Evolutionary conservation across 1,140 invertebrate species (phyloP), one percentile per base, ranked within the genome.

Genomic region (Lucilia sericata): DNA sequence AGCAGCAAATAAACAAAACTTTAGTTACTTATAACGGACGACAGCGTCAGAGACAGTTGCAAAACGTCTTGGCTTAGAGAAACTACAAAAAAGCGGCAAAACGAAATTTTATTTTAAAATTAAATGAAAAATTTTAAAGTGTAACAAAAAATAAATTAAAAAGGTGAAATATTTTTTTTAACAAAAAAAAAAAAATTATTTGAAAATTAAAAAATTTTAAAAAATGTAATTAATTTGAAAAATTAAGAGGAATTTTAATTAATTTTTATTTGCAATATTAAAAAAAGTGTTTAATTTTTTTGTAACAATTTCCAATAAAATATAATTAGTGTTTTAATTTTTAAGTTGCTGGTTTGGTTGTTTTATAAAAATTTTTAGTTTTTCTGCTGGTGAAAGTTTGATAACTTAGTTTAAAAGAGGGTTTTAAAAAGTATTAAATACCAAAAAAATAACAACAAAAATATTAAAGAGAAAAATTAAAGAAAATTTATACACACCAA

Each of bases 391-490:
- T 80, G 76, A 80, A 80, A 80, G 42, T 80, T 82, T 82, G 81
- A 60, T 82, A 70, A 65, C 51, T 82, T 82, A 30, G 51, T 82
- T 82, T 82, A 34, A 25, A 82, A 78, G 34, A 42, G 42, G 65
- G 65, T 78, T 81, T 81, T 55, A 51, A 55, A 81, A 21, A 14
- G 36, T 21, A 19, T 36, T 42, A 42, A 42, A 42, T 42, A 42
- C 42, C 5, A 42, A 42, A 8, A 42, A 42, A 42, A 42, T n/a
- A n/a, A n/a, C n/a, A n/a, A n/a, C n/a, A n/a, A 42, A 42, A 78
- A 83, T 65, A 83, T 74, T 19, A 83, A 82, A 70, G 74, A 82
- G 19, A 74, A 82, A 60, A 82, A 82, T 76, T 5, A 76, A 80
- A 49, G 65, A 70, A 70, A 70, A 70, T 70, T 60, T n/a, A 42